Evolutionary conservation across 2,888 invertebrate genomes (phyloP), one percentile per base, ranked within the genome.

Genomic region (Eubasilissa splendida): DNA sequence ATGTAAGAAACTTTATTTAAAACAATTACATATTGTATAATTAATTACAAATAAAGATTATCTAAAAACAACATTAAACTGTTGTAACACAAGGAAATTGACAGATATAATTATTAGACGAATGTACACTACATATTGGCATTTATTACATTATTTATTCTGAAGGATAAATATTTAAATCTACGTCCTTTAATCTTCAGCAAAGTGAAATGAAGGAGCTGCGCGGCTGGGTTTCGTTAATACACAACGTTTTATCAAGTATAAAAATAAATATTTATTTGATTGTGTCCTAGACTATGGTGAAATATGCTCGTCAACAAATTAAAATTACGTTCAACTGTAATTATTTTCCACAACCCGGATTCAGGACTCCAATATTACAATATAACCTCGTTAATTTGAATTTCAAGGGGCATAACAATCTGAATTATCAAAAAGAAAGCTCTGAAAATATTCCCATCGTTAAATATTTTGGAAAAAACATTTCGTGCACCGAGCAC

Each of bases 191-290:
- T 42, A 42, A 42, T 42, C 4, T 42, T 42, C 42, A 42, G 42
- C 42, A 42, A 42, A 42, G 42, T 42, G 42, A 42, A 42, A 42
- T 7, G 42, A 5, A 42, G 42, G 42, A 42, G 42, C 42, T 42
- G 42, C 42, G 42, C 42, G 42, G 42, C 42, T 2, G 1, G 42
- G 42, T 42, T 42, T 42, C 42, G 2, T 42, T 42, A 42, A 42
- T 42, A 42, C 42, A 42, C 42, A 42, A 42, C 4, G 42, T 42
- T 42, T 71, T 71, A 53, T 56, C 71, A 71, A 71, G 71, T 73
- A 73, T 56, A 73, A 73, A 73, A 73, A 73, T 71, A 71, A 71
- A 22, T 71, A 33, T 71, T 71, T 71, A 71, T 56, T 71, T 71
- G 31, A 56, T 65, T 42, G 56, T 56, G 22, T 56, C 71, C 56